Evolutionary conservation across 2,113 vertebrate genomes (phyloP), one percentile per base, ranked within the genome.

Genomic region (Capreolus pygargus): DNA sequence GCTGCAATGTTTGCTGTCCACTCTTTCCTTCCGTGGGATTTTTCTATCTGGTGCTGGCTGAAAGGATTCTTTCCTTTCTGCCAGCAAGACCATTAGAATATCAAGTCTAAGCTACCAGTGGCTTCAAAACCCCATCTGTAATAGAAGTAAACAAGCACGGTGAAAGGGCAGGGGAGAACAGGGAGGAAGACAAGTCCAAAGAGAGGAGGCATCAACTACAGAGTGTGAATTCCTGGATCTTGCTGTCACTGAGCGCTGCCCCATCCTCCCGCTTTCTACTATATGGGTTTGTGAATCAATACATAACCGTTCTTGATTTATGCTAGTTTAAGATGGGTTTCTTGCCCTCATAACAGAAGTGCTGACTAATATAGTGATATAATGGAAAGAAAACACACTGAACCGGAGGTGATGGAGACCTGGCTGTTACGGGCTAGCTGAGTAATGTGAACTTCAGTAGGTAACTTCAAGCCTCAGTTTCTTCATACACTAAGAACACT

Each of bases 381-480:
- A 89, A 78, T 11, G 17, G 17, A 76, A 93, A 88, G 82, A 93
- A 96, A 96, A 97, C 19, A 97, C 6, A 92, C 17, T 70, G 74
- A 92, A 79, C 27, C 27, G 50, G 78, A 78, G 19, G 76, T 64
- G 96, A 91, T 85, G 43, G 33, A 54, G n/a, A 95, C 19, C 30
- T 88, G 23, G 4, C 43, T 89, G 84, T 83, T 60, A 36, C 25
- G 60, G 28, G 58, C 45, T 70, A 76, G 79, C 9, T 33, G 27
- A 86, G 30, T 58, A 76, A 76, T 3, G 6, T 43, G 82, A 94
- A 82, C 6, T 47, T 74, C 76, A 15, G 61, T 57, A 89, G 30
- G 25, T 83, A 81, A 92, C 54, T 86, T 92, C 81, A 45, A 86
- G 61, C 70, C 45, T 96, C 52, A 70, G 28, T 83, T 91, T 95